Base-by-base conservation (phyloP, 2,888 invertebrate species). In the Sylvicola cinctus region DNA sequence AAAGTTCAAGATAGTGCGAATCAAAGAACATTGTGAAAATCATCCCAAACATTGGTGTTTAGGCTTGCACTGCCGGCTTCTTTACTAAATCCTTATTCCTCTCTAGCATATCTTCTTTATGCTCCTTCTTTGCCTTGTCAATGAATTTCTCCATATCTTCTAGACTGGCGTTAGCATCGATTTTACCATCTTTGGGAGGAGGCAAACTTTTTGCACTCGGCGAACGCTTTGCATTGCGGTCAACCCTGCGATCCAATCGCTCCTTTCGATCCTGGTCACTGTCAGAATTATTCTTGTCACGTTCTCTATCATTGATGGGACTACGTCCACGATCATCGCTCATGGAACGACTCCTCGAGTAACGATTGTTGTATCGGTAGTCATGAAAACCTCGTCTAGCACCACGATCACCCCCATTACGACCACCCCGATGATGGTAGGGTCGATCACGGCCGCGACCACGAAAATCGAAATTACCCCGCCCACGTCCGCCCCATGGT, bases 371-470 rank as follows among this genome's bases (percentile, higher is more conserved):
- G 42, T 63, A 64, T 32, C 74, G 62, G 4, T 73, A 56, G 46
- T 73, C 74, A 38, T 75, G 65, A 55, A 73, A 74, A 49, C 75
- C 74, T 23, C 76, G 65, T 54, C 69, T 74, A 26, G 62, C 55
- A 14, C 55, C 52, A 15, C 58, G 49, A 15, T 54, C 50, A 26
- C 49, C 50, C 23, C 47, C 55, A 33, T 56, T 43, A 30, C 54
- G 58, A 28, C 53, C 42, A 13, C 49, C 48, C 17, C 44, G 43
- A 3, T 49, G 51, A 34, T 49, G 51, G 32, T 42, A 45, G 37
- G 40, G 44, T 36, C 45, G 50, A 38, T 47, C 49, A 20, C 29
- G 52, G 41, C 32, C 49, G 25, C 42, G 43, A 14, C 40, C 40
- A 37, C 59, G 46, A 38, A 36, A 38, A 32, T 51, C 48, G 39